Percentiles rank a stretch among this genome's conserved stretches.
These are phyloP conservation scores for Hephaestus fuliginosus DNA, from an alignment of 2,797 vertebrate genomes.

Conservation along the genomic window DNA sequence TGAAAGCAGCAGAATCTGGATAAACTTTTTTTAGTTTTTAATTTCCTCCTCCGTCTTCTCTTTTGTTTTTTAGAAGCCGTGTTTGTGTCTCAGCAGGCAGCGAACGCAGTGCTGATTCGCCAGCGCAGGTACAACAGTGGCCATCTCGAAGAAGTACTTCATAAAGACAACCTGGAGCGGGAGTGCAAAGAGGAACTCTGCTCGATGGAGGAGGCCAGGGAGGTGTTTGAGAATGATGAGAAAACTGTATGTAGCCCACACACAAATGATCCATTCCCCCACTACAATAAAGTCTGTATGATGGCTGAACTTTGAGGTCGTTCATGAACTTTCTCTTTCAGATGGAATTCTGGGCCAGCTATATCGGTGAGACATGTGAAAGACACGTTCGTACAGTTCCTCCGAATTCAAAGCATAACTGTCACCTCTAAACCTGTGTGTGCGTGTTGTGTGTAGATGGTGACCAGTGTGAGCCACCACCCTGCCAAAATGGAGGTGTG, in stretches of 20 bases:
- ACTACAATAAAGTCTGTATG: not conserved
- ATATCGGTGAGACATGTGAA: slow-evolving; percentile 87
- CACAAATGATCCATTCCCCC: no score
- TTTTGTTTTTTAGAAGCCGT: slow-evolving; percentile 77
- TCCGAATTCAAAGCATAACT: not conserved
- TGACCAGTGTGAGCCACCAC: slow-evolving; percentile 91
- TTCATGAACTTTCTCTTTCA: slow-evolving; percentile 70
- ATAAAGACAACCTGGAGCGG: slow-evolving; percentile 90
- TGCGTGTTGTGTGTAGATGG: slow-evolving; percentile 85
- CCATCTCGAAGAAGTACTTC: slow-evolving; percentile 87
- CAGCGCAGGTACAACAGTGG: slow-evolving; percentile 89
- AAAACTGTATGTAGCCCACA: slow-evolving; percentile 85
- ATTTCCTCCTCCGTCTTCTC: not conserved
- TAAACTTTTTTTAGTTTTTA: not conserved
- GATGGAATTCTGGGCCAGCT: slow-evolving; percentile 93
- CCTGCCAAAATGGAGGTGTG: slow-evolving; percentile 89
- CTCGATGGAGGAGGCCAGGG: slow-evolving; percentile 92
- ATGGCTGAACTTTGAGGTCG: not conserved
- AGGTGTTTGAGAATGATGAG: slow-evolving; percentile 92
- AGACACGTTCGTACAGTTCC: not conserved
- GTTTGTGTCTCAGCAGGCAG: slow-evolving; percentile 86
- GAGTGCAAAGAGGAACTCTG: slow-evolving; percentile 94
- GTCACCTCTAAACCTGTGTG: slow-evolving; percentile 10
- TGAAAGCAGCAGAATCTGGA: no score
- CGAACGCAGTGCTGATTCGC: slow-evolving; percentile 85